Base-by-base conservation (phyloP, 2,113 vertebrate species). In the Galemys pyrenaicus region DNA sequence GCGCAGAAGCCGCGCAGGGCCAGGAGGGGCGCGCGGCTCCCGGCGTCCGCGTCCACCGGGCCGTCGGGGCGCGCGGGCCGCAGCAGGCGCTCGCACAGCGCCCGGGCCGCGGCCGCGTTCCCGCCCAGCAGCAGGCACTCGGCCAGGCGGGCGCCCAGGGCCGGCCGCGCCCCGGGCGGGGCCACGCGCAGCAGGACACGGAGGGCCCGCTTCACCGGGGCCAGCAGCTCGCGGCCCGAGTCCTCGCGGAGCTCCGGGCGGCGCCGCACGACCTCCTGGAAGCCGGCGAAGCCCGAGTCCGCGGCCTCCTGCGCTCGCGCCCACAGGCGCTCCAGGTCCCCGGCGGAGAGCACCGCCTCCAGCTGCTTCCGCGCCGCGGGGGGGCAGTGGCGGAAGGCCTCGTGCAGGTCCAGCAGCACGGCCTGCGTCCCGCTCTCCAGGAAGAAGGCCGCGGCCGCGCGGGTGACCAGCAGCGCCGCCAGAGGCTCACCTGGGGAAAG, bases 121-220 rank as follows among this genome's bases (percentile, higher is more conserved):
- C 99, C 99, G 1, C 97, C 97, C 87, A 99, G 98, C 46, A 99
- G 98, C 11, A 99, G 98, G 96, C 99, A 99, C 56, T 99, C 99
- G 2, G 99, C 99, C 32, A 99, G 97, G 3, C 99, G 98, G 32
- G 99, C 97, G 0, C 98, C 97, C 85, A 99, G 97, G 65, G 98
- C 99, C 1, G 96, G 94, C 84, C 98, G 97, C 64, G 96, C 97
- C 5, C 95, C 98, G 0, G 98, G 94, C 68, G 99, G 97, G 58
- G 99, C 98, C 93, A 99, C 93, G 75, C 98, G 98, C n/a, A 99
- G 98, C 80, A 99, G 98, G 37, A 99, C 97, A 54, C 98, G 98
- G 84, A 99, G 98, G 6, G 98, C 97, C 49, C 97, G 95, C 85
- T 98, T 96, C 32, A 98, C 98, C 0, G 99, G 98, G 70, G 98